These are phyloP conservation scores for Gymnosoma rotundatum DNA, from an alignment of 2,888 invertebrate genomes.

Conservation along the genomic window DNA sequence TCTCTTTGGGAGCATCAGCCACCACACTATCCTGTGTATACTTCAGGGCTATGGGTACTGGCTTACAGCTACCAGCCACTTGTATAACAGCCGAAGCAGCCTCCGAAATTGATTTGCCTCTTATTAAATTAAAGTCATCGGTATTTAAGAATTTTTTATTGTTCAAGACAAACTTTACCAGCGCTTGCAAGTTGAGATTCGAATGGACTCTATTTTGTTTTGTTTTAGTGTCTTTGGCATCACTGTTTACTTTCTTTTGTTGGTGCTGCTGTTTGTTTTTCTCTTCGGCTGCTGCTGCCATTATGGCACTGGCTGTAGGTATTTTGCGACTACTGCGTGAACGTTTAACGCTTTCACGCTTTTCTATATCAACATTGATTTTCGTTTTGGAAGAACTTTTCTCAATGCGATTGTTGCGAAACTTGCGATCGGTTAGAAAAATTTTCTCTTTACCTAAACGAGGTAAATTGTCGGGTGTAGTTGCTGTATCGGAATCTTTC, in stretches of 20 bases:
- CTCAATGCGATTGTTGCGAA: conserved; percentile 79
- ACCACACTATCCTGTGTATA: conserved; percentile 72
- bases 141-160: conserved; percentile 77
- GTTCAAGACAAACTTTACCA: conserved; percentile 79
- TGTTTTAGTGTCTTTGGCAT: conserved; percentile 65
- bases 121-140: conserved; percentile 78
- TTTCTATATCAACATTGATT: conserved; percentile 75
- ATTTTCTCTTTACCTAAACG: conserved; percentile 77
- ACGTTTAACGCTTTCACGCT: conserved; percentile 75
- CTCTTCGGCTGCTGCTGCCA: conserved; percentile 54
- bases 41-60: conserved; percentile 75
- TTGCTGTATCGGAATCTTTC: conserved; percentile 24
- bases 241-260: conserved; percentile 67
- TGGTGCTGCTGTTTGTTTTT: conserved; percentile 30
- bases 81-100: conserved; percentile 75
- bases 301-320: conserved; percentile 72
- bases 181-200: conserved; percentile 78
- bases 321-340: conserved; percentile 76
- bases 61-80: conserved; percentile 74
- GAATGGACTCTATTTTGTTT: conserved; percentile 74
- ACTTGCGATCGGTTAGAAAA: conserved; percentile 79
- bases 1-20: conserved; percentile 73
- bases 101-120: conserved; percentile 78
- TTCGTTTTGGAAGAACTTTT: conserved; percentile 80
- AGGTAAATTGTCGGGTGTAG: conserved; percentile 63